phyloP scores from a whole-genome alignment of 2,888 invertebrate genomes.

The Eupithecia vulgata region DNA sequence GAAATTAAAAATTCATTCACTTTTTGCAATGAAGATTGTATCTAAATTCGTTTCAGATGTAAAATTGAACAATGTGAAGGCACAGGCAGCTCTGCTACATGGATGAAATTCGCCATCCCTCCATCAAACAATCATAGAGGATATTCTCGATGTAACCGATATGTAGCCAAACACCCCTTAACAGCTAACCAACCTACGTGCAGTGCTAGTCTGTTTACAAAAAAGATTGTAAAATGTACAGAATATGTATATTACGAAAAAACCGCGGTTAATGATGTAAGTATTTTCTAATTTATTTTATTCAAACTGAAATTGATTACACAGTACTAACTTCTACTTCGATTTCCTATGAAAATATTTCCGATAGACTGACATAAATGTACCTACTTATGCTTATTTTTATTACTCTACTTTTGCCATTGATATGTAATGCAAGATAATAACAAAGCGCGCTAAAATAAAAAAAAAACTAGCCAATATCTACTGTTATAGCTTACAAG shows the following conservation, averaged over 20 bases:
- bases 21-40: not conserved
- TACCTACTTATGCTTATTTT: too few relatives aligned
- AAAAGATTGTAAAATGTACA: not conserved
- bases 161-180: not conserved
- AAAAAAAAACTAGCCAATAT: too few relatives aligned
- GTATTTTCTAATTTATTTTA: not conserved
- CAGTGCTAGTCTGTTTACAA: not conserved
- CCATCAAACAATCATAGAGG: not conserved
- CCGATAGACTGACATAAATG: too few relatives aligned
- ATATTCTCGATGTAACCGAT: not conserved
- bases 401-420: too few relatives aligned
- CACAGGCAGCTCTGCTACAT: not conserved
- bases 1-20: not conserved
- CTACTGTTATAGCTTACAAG: not conserved
- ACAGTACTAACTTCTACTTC: not conserved
- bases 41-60: not conserved
- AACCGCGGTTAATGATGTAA: not conserved
- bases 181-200: not conserved
- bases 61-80: not conserved
- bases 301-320: not conserved
- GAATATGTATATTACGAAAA: not conserved
- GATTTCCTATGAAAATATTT: not conserved
- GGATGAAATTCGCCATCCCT: not conserved
- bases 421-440: not conserved
- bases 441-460: not conserved